phyloP scores from a whole-genome alignment of 1,140 invertebrate species.

The Sycophaga agraensis region DNA sequence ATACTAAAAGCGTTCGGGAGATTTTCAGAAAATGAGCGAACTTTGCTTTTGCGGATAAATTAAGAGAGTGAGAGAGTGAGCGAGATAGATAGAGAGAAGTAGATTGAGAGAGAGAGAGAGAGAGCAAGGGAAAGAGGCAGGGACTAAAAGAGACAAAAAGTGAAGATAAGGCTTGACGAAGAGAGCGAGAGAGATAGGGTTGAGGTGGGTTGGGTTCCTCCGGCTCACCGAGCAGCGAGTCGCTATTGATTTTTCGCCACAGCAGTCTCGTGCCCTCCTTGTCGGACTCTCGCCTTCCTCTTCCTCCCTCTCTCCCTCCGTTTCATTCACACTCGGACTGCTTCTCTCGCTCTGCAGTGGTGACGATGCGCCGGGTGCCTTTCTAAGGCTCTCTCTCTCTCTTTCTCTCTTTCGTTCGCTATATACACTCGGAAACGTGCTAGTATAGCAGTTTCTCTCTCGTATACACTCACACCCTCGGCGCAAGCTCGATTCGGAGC shows the following conservation, averaged over 20 bases:
- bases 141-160: conserved; percentile 18
- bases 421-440: conserved; percentile 6
- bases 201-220: conserved; percentile 51
- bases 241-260: conserved; percentile 58
- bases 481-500: background rate
- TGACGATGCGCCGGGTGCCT: conserved; percentile 1
- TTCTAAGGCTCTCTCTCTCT: conserved; percentile 23
- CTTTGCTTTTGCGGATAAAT: no score
- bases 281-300: conserved; percentile 37
- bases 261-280: conserved; percentile 51
- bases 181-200: conserved; percentile 32
- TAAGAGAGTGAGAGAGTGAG: no score
- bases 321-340: conserved; percentile 15
- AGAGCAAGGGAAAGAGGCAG: conserved; percentile 16
- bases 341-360: conserved; percentile 18
- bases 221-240: conserved; percentile 45
- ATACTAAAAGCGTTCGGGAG: no score
- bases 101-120: background rate
- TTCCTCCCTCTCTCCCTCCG: conserved; percentile 33
- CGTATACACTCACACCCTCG: background rate
- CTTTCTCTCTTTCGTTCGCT: conserved; percentile 31
- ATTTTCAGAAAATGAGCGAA: no score
- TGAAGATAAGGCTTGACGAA: no score
- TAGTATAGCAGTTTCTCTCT: background rate
- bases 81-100: no score